These are phyloP conservation scores for Ecliptopera silaceata DNA, from an alignment of 2,888 invertebrate species.

Conservation along the genomic window DNA sequence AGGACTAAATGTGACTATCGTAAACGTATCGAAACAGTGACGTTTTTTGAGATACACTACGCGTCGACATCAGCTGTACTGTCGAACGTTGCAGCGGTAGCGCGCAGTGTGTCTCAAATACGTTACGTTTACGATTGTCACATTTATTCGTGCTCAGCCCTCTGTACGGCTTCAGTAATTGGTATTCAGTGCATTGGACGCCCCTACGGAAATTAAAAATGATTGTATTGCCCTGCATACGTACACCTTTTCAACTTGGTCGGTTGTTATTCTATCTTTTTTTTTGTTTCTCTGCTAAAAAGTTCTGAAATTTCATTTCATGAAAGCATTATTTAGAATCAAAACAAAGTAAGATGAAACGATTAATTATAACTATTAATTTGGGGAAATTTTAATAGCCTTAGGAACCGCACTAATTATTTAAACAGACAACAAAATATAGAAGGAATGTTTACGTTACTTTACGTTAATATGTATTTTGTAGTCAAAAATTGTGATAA, in stretches of 20 bases:
- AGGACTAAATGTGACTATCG: too few species aligned
- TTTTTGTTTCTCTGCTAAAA: background rate
- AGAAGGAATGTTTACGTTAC: background rate
- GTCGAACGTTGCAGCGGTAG: too few species aligned
- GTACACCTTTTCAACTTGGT: conserved; percentile 18
- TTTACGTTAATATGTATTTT: too few species aligned
- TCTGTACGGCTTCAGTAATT: conserved; percentile 67
- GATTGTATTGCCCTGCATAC: conserved; percentile 62
- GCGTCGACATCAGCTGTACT: too few species aligned
- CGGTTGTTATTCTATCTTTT: conserved; percentile 7
- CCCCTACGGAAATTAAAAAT: conserved; percentile 71
- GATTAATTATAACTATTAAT: background rate
- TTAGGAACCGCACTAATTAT: too few species aligned
- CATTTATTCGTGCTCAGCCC: too few species aligned
- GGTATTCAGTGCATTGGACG: conserved; percentile 72
- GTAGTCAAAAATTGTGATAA: too few species aligned
- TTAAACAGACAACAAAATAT: background rate
- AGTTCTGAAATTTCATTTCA: background rate
- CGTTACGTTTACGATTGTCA: too few species aligned
- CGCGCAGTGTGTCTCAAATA: too few species aligned
- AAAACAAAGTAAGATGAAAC: background rate
- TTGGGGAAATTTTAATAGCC: too few species aligned
- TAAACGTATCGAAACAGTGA: too few species aligned
- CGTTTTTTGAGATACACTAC: too few species aligned
- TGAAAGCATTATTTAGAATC: background rate